Evolutionary conservation across 2,113 vertebrate genomes (phyloP).

Genomic region (Abramis brama): DNA sequence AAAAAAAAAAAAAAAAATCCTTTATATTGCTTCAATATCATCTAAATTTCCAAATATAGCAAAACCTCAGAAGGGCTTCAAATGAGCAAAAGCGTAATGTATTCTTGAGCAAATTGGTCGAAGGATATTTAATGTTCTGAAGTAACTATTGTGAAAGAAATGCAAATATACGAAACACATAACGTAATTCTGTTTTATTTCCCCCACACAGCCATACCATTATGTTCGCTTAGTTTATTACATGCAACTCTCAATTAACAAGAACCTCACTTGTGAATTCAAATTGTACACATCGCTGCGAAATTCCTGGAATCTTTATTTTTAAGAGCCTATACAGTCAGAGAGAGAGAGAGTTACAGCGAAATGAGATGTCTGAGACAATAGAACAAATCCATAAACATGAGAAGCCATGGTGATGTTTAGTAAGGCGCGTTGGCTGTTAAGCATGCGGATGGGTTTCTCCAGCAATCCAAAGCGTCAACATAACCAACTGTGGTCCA

Average conservation of each 20-base stretch:
- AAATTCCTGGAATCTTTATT: background rate
- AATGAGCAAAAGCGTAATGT: background rate
- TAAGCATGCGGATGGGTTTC: slow-evolving; percentile 16
- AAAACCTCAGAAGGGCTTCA: background rate
- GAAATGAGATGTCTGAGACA: background rate
- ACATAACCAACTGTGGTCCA: slow-evolving; percentile 3
- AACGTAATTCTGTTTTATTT: background rate
- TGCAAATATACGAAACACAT: background rate
- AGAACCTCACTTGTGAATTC: background rate
- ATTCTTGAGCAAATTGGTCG: background rate
- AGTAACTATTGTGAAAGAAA: background rate
- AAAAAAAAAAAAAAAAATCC: too few species aligned
- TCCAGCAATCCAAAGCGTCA: slow-evolving; percentile 28
- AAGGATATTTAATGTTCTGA: background rate
- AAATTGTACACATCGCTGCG: background rate
- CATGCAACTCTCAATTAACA: background rate
- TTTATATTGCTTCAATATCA: too few species aligned
- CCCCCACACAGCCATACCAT: background rate
- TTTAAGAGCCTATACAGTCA: background rate
- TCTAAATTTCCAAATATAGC: background rate
- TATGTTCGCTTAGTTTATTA: background rate
- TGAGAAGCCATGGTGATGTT: background rate
- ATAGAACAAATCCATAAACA: slow-evolving; percentile 18
- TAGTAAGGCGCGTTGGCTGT: slow-evolving; percentile 7
- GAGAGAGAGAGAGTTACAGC: background rate